Evolutionary conservation across 53 echinoderm and acorn worm genomes (phyloP).

Genomic region (Actinopyga echinites): DNA sequence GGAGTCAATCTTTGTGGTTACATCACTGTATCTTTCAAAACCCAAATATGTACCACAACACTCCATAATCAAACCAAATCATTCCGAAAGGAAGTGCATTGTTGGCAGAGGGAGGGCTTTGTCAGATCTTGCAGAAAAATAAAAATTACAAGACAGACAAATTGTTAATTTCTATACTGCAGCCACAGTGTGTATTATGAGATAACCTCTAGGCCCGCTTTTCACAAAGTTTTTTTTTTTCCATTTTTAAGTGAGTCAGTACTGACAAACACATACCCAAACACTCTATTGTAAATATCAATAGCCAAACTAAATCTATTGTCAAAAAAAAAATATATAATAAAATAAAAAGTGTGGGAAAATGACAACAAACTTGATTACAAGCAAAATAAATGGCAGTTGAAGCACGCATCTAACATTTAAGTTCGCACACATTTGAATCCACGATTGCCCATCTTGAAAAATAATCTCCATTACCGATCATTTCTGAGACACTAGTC

Average conservation of each 20-base stretch:
- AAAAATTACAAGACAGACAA: neutral
- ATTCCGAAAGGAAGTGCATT: too few relatives aligned
- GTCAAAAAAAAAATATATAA: slow-evolving; percentile 15
- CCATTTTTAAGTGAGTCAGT: slow-evolving; percentile 36
- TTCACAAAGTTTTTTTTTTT: slow-evolving; percentile 12
- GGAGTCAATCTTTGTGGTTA: too few relatives aligned
- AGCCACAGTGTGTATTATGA: slow-evolving; percentile 52
- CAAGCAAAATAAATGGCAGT: slow-evolving; percentile 44
- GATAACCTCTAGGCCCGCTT: slow-evolving; percentile 49
- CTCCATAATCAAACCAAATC: too few relatives aligned
- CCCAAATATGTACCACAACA: too few relatives aligned
- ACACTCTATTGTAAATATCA: slow-evolving; percentile 38
- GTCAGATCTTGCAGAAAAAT: too few relatives aligned
- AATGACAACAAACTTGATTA: slow-evolving; percentile 14
- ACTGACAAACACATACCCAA: slow-evolving; percentile 52
- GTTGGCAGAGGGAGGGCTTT: too few relatives aligned
- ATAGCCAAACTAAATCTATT: slow-evolving; percentile 48
- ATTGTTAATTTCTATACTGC: slow-evolving; percentile 38
- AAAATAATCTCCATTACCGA: too few relatives aligned
- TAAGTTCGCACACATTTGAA: neutral
- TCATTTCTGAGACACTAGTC: too few relatives aligned
- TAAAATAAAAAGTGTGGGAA: slow-evolving; percentile 10
- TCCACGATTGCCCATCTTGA: too few relatives aligned
- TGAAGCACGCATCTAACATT: slow-evolving; percentile 19
- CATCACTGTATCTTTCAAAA: too few relatives aligned